Base-by-base conservation (phyloP, 2,797 vertebrate genomes). In the Rhinophrynus dorsalis region DNA sequence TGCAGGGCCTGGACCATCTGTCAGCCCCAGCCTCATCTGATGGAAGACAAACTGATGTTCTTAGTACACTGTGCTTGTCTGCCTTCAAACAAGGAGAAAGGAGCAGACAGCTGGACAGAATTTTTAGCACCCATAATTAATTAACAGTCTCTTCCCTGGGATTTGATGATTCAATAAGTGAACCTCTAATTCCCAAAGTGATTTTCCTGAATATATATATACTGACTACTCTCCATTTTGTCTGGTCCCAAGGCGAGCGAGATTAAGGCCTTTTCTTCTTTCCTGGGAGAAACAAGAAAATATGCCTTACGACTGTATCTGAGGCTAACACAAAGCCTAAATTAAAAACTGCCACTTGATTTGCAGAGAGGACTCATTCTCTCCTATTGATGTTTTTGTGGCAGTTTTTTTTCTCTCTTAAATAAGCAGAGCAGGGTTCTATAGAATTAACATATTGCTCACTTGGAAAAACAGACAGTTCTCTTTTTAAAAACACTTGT, bases 81-180 rank as follows among this genome's bases (percentile, higher is more conserved):
- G 78, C 70, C 70, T 76, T 71, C 76, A 74, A 78, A 81, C 67
- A 80, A 82, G 84, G 76, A 51, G 55, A 71, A 62, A 77, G 35
- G 35, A 13, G 18, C 80, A 86, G 88, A 88, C 87, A 90, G 88
- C 89, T 90, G 89, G 85, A 79, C 84, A 88, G 86, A 84, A 88
- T 89, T 89, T 87, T 88, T 88, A 85, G 87, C 85, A 81, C 86
- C 87, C 86, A 89, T 89, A 90, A 91, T 90, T 89, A 90, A 92
- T 91, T 89, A 91, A 91, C 81, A 81, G 80, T 76, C 86, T 86
- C 86, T 78, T 88, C 85, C 79, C 78, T 85, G 85, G 86, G 86
- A 90, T 89, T 85, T 87, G 86, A 90, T 85, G 85, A 90, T 88
- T 90, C 87, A 91, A 90, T 90, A 88, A 90, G 82, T 70, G 80